Base-by-base conservation (phyloP, 2,888 invertebrate species). In the Nymphalis polychloros region DNA sequence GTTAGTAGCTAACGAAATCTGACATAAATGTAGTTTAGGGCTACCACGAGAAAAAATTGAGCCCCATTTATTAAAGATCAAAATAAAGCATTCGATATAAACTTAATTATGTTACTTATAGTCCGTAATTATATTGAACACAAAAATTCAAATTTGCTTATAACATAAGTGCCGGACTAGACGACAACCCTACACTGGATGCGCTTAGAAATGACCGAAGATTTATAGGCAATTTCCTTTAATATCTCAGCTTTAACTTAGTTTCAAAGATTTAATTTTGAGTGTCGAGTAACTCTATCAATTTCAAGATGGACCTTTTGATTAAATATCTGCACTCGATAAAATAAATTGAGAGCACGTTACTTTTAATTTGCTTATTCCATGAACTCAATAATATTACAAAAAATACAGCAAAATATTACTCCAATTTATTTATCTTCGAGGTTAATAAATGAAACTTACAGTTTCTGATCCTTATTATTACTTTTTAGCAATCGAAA, bases 221-320 rank as follows among this genome's bases (percentile, higher is more conserved):
- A 85, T 86, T 84, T 84, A 86, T 84, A 76, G 82, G 75, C 85
- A 82, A 85, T 87, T 84, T 81, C 79, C 80, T 73, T 62, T 75
- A 80, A 82, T 78, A 79, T 76, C 80, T 77, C 66, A 79, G 80
- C 77, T 77, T 76, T 78, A 82, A 81, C 78, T 76, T 77, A 78
- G 68, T 75, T 77, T 75, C 76, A 74, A 76, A 66, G 73, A 73
- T 72, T 72, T 70, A 63, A 73, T 74, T 75, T 73, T 67, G 68
- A 72, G 70, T 72, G 69, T 73, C 57, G 55, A 53, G 55, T 59
- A 73, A 71, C 67, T 65, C 62, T 60, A 73, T 69, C 23, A 60
- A 60, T 64, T 64, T 41, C 48, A 53, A 63, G 62, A 65, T 64
- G 62, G 49, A 69, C 59, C 48, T 65, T 71, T 66, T 57, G 69